A percentile compares a stretch with the other conserved stretches of the same genome.
Evolutionary conservation across 2,113 vertebrate species (phyloP).

Genomic region (Nematolebias whitei): DNA sequence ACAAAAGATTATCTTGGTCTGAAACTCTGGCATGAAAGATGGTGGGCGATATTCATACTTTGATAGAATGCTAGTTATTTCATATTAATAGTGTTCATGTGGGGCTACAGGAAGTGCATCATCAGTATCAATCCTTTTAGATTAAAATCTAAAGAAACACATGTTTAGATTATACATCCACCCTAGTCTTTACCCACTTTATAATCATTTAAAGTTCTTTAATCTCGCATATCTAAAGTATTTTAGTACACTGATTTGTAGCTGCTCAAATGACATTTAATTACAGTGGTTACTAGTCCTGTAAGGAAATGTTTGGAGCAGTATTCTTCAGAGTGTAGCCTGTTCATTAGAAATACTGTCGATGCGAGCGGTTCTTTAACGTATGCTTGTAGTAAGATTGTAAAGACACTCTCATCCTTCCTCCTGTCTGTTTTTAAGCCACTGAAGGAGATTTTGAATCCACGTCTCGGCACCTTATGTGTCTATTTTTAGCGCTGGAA

Average conservation of each 20-base stretch:
- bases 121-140: no score
- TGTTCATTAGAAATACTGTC: not conserved
- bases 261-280: slow-evolving; percentile 5
- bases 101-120: no score
- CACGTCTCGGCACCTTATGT: slow-evolving; percentile 52
- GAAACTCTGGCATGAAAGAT: no score
- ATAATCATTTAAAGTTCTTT: no score
- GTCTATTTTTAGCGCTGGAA: slow-evolving; percentile 74
- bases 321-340: not conserved
- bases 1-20: no score
- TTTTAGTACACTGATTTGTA: not conserved
- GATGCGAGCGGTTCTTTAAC: not conserved
- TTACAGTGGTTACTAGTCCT: not conserved
- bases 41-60: no score
- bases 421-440: slow-evolving; percentile 30
- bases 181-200: no score
- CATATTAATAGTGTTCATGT: no score
- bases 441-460: slow-evolving; percentile 61
- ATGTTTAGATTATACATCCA: no score
- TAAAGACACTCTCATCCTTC: slow-evolving; percentile 18
- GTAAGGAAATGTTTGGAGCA: not conserved
- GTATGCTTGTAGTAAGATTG: slow-evolving; percentile 23
- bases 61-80: no score
- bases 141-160: no score
- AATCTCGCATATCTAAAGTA: no score